Evolutionary conservation across 2,113 vertebrate species (phyloP).

Genomic region (Ptilonorhynchus violaceus): DNA sequence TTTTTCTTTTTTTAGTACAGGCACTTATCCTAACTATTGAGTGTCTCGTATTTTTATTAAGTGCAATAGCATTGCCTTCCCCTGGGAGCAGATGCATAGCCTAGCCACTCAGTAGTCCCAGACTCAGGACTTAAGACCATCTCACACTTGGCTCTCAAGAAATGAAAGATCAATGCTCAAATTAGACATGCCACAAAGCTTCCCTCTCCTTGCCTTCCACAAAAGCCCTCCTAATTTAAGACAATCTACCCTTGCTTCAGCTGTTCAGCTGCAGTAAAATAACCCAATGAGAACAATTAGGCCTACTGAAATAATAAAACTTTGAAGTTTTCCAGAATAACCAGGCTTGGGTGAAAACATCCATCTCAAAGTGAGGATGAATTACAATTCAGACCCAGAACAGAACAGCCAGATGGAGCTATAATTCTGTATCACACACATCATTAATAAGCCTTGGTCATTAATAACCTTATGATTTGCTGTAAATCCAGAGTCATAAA

Average conservation of each 20-base stretch:
- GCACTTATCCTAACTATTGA: background rate
- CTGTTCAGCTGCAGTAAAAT: background rate
- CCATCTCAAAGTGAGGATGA: background rate
- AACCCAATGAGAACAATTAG: background rate
- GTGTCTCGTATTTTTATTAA: background rate
- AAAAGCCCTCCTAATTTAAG: background rate
- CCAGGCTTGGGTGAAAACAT: background rate
- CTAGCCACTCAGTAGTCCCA: background rate
- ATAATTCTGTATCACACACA: background rate
- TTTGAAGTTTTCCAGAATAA: background rate
- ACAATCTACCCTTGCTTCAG: background rate
- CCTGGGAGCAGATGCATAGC: background rate
- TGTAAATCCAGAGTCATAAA: background rate
- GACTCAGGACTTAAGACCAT: background rate
- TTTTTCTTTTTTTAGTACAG: background rate
- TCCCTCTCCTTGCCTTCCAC: background rate
- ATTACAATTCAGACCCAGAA: background rate
- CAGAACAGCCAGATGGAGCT: background rate
- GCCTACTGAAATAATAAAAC: background rate
- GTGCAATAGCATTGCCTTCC: background rate
- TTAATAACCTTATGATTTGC: conserved; percentile 27
- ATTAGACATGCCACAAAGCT: background rate
- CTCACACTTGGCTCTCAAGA: background rate
- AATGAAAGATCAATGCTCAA: background rate
- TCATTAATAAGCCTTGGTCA: background rate